Base-by-base conservation (phyloP, 2,888 invertebrate species). In the Patella ulyssiponensis region DNA sequence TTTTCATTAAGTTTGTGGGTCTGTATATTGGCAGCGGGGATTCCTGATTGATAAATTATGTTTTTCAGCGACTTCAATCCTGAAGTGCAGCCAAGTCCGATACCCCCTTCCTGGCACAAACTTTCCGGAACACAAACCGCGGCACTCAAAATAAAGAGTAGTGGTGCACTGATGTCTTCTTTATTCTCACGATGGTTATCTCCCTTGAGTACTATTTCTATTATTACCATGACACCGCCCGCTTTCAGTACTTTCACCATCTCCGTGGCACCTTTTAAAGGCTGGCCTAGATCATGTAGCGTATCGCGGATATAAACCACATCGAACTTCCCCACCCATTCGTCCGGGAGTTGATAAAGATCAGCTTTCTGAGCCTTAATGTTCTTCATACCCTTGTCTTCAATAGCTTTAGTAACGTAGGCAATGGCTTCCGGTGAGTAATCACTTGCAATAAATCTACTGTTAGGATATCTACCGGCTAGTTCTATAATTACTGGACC, bases 201-300 rank as follows among this genome's bases (percentile, higher is more conserved):
- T 64, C 64, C 64, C 64, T 64, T 64, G 64, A 64, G 64, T 1
- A 64, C 12, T 3, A n/a, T 64, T n/a, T 64, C 64, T 64, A 64
- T 64, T 11, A 64, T 64, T 11, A 20, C 23, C 11, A 64, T 23
- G 1, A 64, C 12, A 20, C 64, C 64, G 20, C 64, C 64, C 11
- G 11, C 11, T 23, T 64, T 64, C 2, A 64, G 11, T 0, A 64
- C 64, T 64, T 64, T 64, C 20, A 20, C 23, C 11, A 64, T 64
- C n/a, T 20, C 23, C 23, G 7, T 23, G 7, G 64, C 64, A 1
- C 64, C 64, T n/a, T 20, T 20, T 1, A 64, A 11, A n/a, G 64
- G 14, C 2, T 64, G 20, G 20, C 64, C 64, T 12, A 64, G n/a
- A 64, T 64, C 64, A 64, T 64, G 64, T 64, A 64, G 23, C 9